Base-by-base conservation (phyloP, 2,888 invertebrate species). In the Terebella lapidaria region DNA sequence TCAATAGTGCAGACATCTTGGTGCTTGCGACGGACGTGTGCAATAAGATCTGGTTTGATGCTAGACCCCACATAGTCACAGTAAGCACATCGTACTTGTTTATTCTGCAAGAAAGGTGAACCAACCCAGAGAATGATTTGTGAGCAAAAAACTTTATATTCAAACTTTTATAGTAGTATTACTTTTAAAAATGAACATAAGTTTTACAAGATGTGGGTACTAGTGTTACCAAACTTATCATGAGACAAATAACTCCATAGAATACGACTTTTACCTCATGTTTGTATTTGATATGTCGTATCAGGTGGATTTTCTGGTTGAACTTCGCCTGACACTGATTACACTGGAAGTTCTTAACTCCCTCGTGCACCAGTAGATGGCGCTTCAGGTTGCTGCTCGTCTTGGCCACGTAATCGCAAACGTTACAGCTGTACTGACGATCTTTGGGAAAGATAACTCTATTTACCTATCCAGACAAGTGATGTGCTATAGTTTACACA, bases 21-120 rank as follows among this genome's bases (percentile, higher is more conserved):
- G 64, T 78, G 77, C 25, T 71, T 69, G 0, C 77, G 67, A 42
- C 70, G 70, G 51, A 78, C 73, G 66, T 78, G 78, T 25, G 74
- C 68, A 60, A 73, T 74, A 20, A 78, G 68, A 58, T 78, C 78
- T 1, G 77, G 75, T 59, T 74, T 74, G 55, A 72, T 74, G 64
- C 72, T 75, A 30, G 78, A 72, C 69, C 77, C 77, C 15, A 72
- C 65, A 64, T 76, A 78, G 58, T 77, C 75, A 67, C 78, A 78
- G 56, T 74, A 59, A 3, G 72, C 72, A 61, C 78, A 78, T 59
- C 73, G 67, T 2, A 78, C 71, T 55, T 64, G 70, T 66, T 77
- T 77, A 59, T 73, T 74, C 77, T 64, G 64, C 56, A 54, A 53
- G 46, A 52, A 26, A 5, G 26, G 27, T 10, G 26, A 53, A 26